Evolutionary conservation across 2,888 invertebrate genomes (phyloP), one percentile per base, ranked within the genome.

Genomic region (Andrena dorsata): DNA sequence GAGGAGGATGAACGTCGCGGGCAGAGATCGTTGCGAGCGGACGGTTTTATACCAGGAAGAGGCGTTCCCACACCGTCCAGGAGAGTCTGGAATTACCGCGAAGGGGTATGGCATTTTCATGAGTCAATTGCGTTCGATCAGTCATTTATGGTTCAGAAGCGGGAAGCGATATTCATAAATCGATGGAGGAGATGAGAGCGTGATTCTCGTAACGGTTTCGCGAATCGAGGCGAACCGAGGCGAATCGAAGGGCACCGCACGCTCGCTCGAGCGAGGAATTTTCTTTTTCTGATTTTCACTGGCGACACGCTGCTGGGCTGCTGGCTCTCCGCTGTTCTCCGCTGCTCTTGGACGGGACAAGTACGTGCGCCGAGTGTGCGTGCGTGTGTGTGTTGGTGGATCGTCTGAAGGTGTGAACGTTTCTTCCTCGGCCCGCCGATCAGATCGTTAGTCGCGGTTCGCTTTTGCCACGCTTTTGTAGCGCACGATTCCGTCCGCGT

Each of bases 81-180:
- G 75, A 91, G 90, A 85, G 69, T 90, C 53, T 93, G 92, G 93
- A 91, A 90, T 76, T 92, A 92, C 69, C 90, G 92, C 76, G 92
- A 93, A 83, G 92, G 90, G 93, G 93, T 93, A 93, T 88, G 88
- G 88, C 88, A 88, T 86, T 88, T 88, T 88, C 89, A 89, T 88
- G 88, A 88, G 86, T 88, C 88, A 84, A 82, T 88, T 68, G 88
- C 88, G 79, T 88, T 87, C 83, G 86, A 88, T 85, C 84, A 49
- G 23, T 88, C 88, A 53, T 81, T 86, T 82, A 89, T 88, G 88
- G 82, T 88, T 56, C 88, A 88, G 83, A 89, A 74, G 60, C 88
- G 88, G 72, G 88, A 89, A 56, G 88, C 88, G 70, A 80, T 84
- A 69, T 88, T 88, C 63, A 84, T 88, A 76, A 88, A 86, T 84